Evolutionary conservation across 1,140 invertebrate genomes (phyloP), one percentile per base, ranked within the genome.

Genomic region (Halyomorpha halys): DNA sequence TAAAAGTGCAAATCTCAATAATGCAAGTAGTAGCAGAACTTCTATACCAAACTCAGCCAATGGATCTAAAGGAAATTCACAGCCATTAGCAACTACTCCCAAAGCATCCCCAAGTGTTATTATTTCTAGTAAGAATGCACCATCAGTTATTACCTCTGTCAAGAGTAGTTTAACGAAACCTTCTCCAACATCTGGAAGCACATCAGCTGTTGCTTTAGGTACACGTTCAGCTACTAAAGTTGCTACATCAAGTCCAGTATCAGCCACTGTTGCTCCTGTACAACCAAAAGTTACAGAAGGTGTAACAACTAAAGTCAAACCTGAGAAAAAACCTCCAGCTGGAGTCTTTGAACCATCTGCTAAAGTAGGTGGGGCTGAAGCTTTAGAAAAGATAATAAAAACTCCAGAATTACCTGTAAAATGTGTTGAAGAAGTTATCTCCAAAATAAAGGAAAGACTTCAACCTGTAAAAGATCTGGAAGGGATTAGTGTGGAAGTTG

Each of bases 261-360:
- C 27, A 56, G 54, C 16, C 63, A 13, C 63, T n/a, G 66, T 68
- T 44, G 59, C 67, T 25, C 67, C 65, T 27, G 19, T 44, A 14
- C 62, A 66, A 47, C 27, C 25, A 19, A 27, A n/a, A 39, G 34
- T 39, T 11, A 13, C 34, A 8, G 34, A 39, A 8, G 11, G 34
- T 34, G 13, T 13, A 9, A 53, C 63, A 21, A 23, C 59, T 14
- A 61, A 62, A 54, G n/a, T 47, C 9, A 66, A 60, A 63, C 56
- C 71, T 15, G 64, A 66, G n/a, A 69, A 63, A 18, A 70, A 70
- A 64, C 69, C 68, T 47, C 68, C 68, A 15, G 69, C 69, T 18
- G 70, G 70, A 13, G 66, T 71, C 56, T 71, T 71, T 63, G 69
- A 70, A 56, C 70, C 70, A 13, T 69, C 70, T n/a, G 39, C 54